These are phyloP conservation scores for Brachypteracias leptosomus DNA, from an alignment of 2,113 vertebrate species.

Conservation along the genomic window DNA sequence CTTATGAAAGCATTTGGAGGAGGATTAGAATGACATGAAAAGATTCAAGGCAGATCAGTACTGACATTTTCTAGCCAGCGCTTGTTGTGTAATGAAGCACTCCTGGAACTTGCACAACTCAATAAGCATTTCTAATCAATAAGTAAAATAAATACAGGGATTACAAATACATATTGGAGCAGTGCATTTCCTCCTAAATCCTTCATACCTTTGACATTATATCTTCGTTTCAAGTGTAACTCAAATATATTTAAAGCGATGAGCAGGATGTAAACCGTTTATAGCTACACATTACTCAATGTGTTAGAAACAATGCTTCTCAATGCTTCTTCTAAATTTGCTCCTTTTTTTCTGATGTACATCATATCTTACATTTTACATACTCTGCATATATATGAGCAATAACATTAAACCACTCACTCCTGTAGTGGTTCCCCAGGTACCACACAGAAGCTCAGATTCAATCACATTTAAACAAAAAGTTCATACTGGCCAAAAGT, in stretches of 20 bases:
- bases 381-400: not conserved
- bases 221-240: not conserved
- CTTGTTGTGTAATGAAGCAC: not conserved
- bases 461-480: not conserved
- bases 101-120: not conserved
- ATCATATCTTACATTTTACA: not conserved
- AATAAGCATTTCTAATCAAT: constrained; percentile 44
- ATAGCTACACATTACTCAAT: not conserved
- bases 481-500: not conserved
- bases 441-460: not conserved
- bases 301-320: not conserved
- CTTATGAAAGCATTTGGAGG: constrained; percentile 17
- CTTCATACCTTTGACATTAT: not conserved
- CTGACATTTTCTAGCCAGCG: constrained; percentile 9
- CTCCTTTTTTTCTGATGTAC: not conserved
- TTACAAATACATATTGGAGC: not conserved
- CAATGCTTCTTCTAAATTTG: not conserved
- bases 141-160: constrained; percentile 4
- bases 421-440: not conserved
- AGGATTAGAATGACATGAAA: constrained; percentile 33
- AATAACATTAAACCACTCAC: not conserved
- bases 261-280: not conserved
- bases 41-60: not conserved
- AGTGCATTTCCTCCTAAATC: not conserved
- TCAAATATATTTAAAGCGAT: not conserved